These are phyloP conservation scores for Rhegmatorhina hoffmannsi DNA, from an alignment of 2,113 vertebrate genomes.

Conservation along the genomic window DNA sequence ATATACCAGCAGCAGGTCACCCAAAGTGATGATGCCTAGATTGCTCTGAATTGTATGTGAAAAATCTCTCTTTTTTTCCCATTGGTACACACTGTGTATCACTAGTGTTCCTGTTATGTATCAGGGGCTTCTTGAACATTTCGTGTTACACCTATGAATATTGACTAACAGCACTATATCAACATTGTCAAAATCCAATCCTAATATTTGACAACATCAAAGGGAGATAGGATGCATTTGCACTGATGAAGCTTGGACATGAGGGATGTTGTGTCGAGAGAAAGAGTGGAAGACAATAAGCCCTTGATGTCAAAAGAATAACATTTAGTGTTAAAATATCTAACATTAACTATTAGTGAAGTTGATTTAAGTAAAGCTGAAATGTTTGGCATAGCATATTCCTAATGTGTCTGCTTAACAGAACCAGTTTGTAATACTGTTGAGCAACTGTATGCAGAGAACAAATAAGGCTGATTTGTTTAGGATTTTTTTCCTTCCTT, in stretches of 20 bases:
- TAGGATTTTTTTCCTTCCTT: fast-evolving
- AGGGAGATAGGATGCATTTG: conserved; percentile 9
- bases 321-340: neutral
- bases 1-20: neutral
- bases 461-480: neutral
- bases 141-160: conserved; percentile 12
- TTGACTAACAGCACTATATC: conserved; percentile 14
- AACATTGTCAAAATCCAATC: neutral
- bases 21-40: neutral
- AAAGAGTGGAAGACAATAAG: neutral
- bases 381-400: neutral
- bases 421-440: neutral
- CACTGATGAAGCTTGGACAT: neutral
- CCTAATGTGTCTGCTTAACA: neutral
- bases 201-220: conserved; percentile 22
- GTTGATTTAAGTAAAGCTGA: conserved; percentile 2
- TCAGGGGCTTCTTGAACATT: neutral
- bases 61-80: neutral
- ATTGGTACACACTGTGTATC: neutral
- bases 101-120: neutral
- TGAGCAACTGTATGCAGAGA: neutral
- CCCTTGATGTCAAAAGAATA: neutral
- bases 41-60: neutral
- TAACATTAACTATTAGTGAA: neutral
- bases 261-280: neutral